Evolutionary conservation across 2,113 vertebrate species (phyloP).

Genomic region (Scartelaos histophorus): DNA sequence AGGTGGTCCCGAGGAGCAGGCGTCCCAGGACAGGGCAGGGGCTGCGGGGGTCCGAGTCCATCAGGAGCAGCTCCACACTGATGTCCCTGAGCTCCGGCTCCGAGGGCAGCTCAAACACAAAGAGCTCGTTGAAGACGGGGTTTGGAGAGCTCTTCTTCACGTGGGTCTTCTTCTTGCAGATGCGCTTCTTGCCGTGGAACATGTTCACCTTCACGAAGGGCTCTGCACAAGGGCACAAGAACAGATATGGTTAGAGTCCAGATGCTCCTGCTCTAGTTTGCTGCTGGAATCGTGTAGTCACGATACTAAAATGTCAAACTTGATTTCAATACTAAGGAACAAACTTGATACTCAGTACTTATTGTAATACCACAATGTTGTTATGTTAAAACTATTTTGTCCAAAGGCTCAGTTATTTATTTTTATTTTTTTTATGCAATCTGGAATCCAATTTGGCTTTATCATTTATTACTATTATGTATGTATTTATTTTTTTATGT

Average conservation of each 20-base stretch:
- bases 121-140: conserved; percentile 97
- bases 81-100: conserved; percentile 89
- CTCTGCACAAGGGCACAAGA: conserved; percentile 72
- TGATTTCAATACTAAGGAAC: too few species aligned
- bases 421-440: too few species aligned
- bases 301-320: too few species aligned
- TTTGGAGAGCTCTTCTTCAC: conserved; percentile 97
- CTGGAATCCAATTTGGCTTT: too few species aligned
- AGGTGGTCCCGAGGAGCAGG: conserved; percentile 84
- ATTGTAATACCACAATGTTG: too few species aligned
- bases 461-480: too few species aligned
- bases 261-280: neutral
- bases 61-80: conserved; percentile 95
- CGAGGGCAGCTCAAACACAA: conserved; percentile 95
- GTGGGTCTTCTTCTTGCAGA: conserved; percentile 98
- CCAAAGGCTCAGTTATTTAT: too few species aligned
- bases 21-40: conserved; percentile 85
- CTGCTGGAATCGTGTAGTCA: too few species aligned
- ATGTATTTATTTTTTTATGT: too few species aligned
- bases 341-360: too few species aligned
- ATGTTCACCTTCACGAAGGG: conserved; percentile 98
- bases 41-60: conserved; percentile 88
- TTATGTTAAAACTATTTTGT: too few species aligned
- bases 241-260: neutral
- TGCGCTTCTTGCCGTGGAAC: conserved; percentile 93